Base-by-base conservation (phyloP, 2,113 vertebrate genomes). In the Motacilla tschutschensis region DNA sequence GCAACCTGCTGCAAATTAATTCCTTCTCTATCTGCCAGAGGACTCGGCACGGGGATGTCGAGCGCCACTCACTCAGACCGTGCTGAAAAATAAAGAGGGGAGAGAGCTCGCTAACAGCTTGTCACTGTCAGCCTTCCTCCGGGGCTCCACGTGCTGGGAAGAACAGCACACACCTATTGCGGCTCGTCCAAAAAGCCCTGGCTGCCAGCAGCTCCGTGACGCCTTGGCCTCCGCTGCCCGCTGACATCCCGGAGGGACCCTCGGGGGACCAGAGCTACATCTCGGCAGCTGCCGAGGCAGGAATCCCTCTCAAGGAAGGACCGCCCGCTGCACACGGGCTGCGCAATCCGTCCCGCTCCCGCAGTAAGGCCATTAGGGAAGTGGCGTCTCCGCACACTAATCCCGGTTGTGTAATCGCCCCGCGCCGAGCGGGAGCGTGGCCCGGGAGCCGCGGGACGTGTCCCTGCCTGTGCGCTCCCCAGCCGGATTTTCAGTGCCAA, bases 1-100 rank as follows among this genome's bases (percentile, higher is more conserved):
- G 67, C 33, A 13, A 90, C 71, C 46, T 12, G 12, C 88, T 74
- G 54, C 71, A 76, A 60, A 91, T 93, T 93, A 86, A 88, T 91
- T 74, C 92, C 64, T 51, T 17, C 59, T 79, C 78, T 79, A 15
- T 84, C 59, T 72, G 43, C 55, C n/a, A 26, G 51, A 59, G 67
- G 33, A 76, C 79, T 66, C 17, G n/a, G 78, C 83, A 76, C 33
- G 3, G 64, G 17, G 53, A 88, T 3, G 31, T 64, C 2, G 12
- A 82, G 50, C 2, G 0, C 64, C 1, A 3, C 60, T 83, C 6
- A 2, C 71, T 76, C 79, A 69, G 58, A 46, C 40, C 0, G 1
- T 4, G 31, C 36, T 74, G 22, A 33, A 36, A 53, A 65, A 50
- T 24, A 28, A 62, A 24, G 51, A 62, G 38, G 8, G 58, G 38